These are phyloP conservation scores for Tragelaphus imberbis DNA, from an alignment of 2,113 vertebrate genomes.

Conservation along the genomic window DNA sequence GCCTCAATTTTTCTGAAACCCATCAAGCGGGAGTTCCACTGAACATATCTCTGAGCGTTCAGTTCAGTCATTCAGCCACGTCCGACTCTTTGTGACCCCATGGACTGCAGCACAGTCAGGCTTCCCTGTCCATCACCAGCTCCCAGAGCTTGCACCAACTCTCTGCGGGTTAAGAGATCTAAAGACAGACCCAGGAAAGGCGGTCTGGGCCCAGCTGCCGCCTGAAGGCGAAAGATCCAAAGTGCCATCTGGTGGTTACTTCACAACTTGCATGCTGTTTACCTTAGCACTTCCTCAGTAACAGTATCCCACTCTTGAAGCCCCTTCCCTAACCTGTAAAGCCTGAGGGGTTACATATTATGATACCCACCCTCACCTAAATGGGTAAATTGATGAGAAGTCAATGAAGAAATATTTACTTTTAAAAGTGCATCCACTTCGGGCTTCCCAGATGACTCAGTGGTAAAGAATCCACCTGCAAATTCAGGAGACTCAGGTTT, in stretches of 20 bases:
- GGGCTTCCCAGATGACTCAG: background rate
- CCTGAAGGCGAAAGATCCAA: background rate
- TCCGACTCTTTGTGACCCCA: background rate
- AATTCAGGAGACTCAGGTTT: background rate
- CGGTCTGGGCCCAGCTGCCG: rapidly evolving
- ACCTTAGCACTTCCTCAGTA: background rate
- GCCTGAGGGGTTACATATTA: background rate
- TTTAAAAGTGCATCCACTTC: background rate
- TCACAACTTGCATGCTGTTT: background rate
- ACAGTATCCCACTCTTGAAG: background rate
- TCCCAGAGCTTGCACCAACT: background rate
- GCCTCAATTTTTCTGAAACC: background rate
- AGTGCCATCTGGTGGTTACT: conserved; percentile 48
- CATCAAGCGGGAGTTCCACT: background rate
- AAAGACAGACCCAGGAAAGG: background rate
- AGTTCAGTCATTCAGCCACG: background rate
- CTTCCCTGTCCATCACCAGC: background rate
- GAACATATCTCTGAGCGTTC: background rate
- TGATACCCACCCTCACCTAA: background rate
- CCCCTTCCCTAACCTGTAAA: background rate
- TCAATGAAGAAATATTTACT: background rate
- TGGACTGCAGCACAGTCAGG: background rate
- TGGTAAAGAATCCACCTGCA: background rate
- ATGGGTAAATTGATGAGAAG: background rate
- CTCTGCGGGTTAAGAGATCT: background rate